Percentiles rank a stretch among this genome's conserved stretches.
Conservation (phyloP, 2,888 invertebrate species). For the Laothoe populi region DNA sequence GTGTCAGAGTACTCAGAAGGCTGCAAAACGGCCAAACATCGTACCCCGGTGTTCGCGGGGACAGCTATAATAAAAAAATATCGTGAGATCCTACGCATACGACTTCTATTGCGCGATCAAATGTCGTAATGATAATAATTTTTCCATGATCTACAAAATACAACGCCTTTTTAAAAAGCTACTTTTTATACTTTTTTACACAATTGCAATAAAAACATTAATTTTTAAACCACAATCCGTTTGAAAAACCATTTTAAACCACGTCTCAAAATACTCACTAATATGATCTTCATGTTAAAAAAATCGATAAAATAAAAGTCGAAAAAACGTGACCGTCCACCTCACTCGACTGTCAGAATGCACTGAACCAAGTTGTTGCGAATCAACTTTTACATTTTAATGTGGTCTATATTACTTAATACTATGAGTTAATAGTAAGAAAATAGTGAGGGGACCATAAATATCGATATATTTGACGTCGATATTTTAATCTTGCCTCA, state of each 20-base stretch:
- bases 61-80: too few species aligned
- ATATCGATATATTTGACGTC: neutral
- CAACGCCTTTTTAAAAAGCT: too few species aligned
- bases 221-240: neutral
- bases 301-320: neutral
- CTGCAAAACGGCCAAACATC: too few species aligned
- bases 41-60: too few species aligned
- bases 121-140: too few species aligned
- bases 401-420: constrained; percentile 23
- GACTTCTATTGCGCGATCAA: too few species aligned
- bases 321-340: neutral
- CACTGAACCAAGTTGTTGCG: constrained; percentile 7
- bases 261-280: constrained; percentile 15
- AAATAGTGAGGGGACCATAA: neutral
- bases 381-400: constrained; percentile 22
- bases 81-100: too few species aligned
- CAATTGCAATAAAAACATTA: neutral
- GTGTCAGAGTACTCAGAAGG: too few species aligned
- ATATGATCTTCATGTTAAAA: constrained; percentile 14
- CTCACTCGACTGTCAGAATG: neutral
- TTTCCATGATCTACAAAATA: too few species aligned
- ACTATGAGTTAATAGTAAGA: constrained; percentile 8
- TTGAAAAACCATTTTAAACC: neutral
- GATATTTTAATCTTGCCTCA: neutral
- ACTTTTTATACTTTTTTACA: too few species aligned